A percentile compares a stretch with the other conserved stretches of the same genome.
These are phyloP conservation scores for Melanostoma mellinum DNA, from an alignment of 2,888 invertebrate genomes.

Conservation along the genomic window DNA sequence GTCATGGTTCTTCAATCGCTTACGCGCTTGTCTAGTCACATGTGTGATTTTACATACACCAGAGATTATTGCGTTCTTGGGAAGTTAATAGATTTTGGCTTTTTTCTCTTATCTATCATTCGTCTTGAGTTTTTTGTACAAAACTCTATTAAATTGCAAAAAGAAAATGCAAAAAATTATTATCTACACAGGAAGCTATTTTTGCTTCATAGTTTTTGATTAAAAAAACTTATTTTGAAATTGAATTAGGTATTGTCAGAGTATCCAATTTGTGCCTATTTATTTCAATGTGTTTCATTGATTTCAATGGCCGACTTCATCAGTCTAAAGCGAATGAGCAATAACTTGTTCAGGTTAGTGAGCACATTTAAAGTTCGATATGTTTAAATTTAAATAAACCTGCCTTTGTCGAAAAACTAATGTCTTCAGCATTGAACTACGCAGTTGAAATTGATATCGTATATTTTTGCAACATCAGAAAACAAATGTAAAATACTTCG, in stretches of 20 bases:
- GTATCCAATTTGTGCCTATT: no score
- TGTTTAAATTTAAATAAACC: not conserved
- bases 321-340: not conserved
- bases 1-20: conserved; percentile 27
- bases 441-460: no score
- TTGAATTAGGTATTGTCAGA: no score
- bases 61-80: conserved; percentile 46
- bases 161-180: no score
- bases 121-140: not conserved
- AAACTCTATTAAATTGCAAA: no score
- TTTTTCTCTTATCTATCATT: conserved; percentile 22
- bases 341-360: not conserved
- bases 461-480: no score
- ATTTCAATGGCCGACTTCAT: not conserved
- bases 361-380: not conserved
- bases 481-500: no score
- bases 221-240: no score
- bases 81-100: conserved; percentile 24
- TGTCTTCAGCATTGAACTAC: no score
- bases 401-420: not conserved
- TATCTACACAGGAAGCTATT: no score
- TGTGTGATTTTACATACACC: conserved; percentile 33
- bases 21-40: conserved; percentile 52
- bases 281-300: not conserved
- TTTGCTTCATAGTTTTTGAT: no score